Evolutionary conservation across 2,888 invertebrate species (phyloP), one percentile per base, ranked within the genome.

Genomic region (Drosophila diplacantha): DNA sequence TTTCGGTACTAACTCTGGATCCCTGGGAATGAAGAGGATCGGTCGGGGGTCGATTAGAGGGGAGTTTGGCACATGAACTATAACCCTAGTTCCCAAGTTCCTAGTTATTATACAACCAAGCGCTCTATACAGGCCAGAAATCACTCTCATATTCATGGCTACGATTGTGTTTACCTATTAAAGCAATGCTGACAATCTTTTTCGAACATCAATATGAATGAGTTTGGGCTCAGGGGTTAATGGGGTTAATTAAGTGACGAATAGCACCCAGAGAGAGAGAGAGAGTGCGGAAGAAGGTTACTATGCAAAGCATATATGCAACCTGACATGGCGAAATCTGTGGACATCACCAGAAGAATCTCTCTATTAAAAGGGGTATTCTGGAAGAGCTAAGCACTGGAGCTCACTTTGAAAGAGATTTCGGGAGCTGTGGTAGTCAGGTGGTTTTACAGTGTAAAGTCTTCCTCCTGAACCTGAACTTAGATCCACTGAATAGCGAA

Each of bases 1-100:
- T 87, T 68, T 85, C 85, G 65, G 90, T 88, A 51, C 92, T 91
- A 75, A 91, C 90, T 83, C 90, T 90, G 86, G 91, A 91, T 72
- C 91, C 91, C 93, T 70, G 44, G 8, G 3, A 57, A 57, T 3
- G 5, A 0, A 18, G 29, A 26, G 6, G 24, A 7, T 24, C 24
- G 24, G 24, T 24, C 6, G 24, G 3, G 26, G 26, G 9, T 26
- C 0, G 26, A 26, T 26, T 9, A 26, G 26, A 26, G 9, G 3
- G 24, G 26, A 8, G 24, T n/a, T n/a, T n/a, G n/a, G n/a, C n/a
- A 26, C 3, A 5, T 37, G 18, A 37, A 12, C 37, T 37, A 6
- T 12, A 20, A 14, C 38, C 38, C 20, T 4, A 14, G 22, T 0
- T n/a, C n/a, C n/a, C n/a, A 22, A 22, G 14, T 38, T 20, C 14